These are phyloP conservation scores for Iphiclides podalirius DNA, from an alignment of 2,888 invertebrate genomes.

Conservation along the genomic window DNA sequence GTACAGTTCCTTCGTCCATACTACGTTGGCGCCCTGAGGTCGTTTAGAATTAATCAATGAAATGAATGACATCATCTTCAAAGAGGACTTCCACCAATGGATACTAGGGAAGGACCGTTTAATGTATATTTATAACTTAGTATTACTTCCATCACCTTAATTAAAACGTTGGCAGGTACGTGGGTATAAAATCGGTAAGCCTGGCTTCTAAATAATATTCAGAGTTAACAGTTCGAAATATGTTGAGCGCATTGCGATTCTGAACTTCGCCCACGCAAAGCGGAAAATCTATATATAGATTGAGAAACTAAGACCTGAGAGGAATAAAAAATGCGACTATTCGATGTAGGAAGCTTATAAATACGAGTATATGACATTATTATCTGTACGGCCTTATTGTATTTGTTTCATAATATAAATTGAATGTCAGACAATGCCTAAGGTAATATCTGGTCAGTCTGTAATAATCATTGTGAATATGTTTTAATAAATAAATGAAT, in stretches of 20 bases:
- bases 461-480: too few species aligned
- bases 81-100: slow-evolving; percentile 6
- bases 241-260: slow-evolving; percentile 21
- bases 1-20: slow-evolving; percentile 5
- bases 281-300: slow-evolving; percentile 56
- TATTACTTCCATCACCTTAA: too few species aligned
- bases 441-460: too few species aligned
- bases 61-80: slow-evolving; percentile 42
- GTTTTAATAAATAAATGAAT: too few species aligned
- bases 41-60: slow-evolving; percentile 39
- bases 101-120: slow-evolving; percentile 7
- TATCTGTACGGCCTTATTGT: not conserved
- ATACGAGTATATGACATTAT: not conserved
- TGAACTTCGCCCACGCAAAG: slow-evolving; percentile 44
- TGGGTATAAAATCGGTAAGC: too few species aligned
- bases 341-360: not conserved
- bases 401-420: too few species aligned
- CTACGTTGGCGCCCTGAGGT: slow-evolving; percentile 30
- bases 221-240: too few species aligned
- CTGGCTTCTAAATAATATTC: not conserved
- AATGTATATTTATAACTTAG: too few species aligned
- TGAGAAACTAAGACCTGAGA: slow-evolving; percentile 43
- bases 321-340: slow-evolving; percentile 14
- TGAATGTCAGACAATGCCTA: too few species aligned
- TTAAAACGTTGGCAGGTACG: too few species aligned